Conservation (phyloP, 1,140 invertebrate genomes). For the Drosophila pallidifrons region DNA sequence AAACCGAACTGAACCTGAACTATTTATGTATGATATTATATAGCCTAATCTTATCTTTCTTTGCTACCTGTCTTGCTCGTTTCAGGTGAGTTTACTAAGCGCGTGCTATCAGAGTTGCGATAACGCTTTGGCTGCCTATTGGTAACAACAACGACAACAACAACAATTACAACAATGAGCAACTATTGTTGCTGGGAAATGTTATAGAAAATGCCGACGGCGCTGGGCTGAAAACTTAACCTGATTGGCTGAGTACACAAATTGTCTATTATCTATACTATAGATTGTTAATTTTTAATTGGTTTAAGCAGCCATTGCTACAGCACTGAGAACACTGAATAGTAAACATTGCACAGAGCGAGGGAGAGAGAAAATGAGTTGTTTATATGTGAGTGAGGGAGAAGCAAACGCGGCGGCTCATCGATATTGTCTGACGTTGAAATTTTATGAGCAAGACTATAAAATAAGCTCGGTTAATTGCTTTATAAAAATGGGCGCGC, state of each 20-base stretch:
- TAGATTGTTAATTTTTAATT: slow-evolving; percentile 77
- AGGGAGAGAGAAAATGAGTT: slow-evolving; percentile 4
- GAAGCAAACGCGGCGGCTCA: slow-evolving; percentile 11
- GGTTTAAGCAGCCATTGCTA: slow-evolving; percentile 74
- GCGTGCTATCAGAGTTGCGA: slow-evolving; percentile 51
- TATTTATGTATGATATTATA: slow-evolving; percentile 25
- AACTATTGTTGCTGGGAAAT: slow-evolving; percentile 7
- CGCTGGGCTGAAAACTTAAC: slow-evolving; percentile 44
- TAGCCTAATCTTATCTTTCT: slow-evolving; percentile 65
- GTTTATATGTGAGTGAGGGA: not conserved
- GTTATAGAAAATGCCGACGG: slow-evolving; percentile 65
- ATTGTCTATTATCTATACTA: slow-evolving; percentile 78
- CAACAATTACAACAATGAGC: not conserved
- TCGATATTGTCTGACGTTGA: slow-evolving; percentile 52
- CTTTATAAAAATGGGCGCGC: slow-evolving; percentile 77
- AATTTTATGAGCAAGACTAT: slow-evolving; percentile 71
- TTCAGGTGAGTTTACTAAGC: slow-evolving; percentile 67
- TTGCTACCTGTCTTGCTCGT: slow-evolving; percentile 49
- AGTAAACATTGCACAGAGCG: slow-evolving; percentile 17
- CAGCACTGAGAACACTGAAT: slow-evolving; percentile 1
- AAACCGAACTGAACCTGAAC: slow-evolving; percentile 9
- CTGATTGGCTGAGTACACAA: slow-evolving; percentile 79
- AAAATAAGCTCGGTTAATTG: slow-evolving; percentile 78
- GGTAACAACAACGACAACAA: slow-evolving; percentile 19
- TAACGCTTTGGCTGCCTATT: slow-evolving; percentile 40